A percentile compares a stretch with the other conserved stretches of the same genome.
These are phyloP conservation scores for Cyanistes caeruleus DNA, from an alignment of 2,113 vertebrate species.

Conservation along the genomic window DNA sequence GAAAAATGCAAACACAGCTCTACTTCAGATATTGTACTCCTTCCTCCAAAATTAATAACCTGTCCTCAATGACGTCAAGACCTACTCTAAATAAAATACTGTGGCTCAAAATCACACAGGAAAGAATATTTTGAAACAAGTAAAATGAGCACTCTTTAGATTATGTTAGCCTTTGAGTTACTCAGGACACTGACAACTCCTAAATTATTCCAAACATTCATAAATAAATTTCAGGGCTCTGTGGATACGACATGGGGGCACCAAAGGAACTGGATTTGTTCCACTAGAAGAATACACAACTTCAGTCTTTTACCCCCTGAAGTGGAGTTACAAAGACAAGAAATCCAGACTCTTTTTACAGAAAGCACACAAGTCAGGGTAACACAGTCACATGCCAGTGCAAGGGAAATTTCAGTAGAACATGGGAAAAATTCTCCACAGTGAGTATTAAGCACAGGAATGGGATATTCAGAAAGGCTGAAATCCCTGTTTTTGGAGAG, in stretches of 20 bases:
- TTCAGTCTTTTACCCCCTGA: not conserved
- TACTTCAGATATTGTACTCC: not conserved
- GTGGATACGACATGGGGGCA: not conserved
- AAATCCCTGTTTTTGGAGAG: not conserved
- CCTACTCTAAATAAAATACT: not conserved
- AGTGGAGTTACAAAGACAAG: not conserved
- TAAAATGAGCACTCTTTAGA: not conserved
- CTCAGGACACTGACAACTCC: not conserved
- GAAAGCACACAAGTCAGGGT: not conserved
- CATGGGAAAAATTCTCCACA: not conserved
- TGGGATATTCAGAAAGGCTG: not conserved
- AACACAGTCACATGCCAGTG: not conserved
- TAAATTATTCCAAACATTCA: not conserved
- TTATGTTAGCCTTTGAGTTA: not conserved
- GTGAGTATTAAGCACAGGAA: not conserved
- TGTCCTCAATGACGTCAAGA: not conserved
- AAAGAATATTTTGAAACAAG: not conserved
- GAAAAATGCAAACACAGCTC: not conserved
- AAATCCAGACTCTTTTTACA: not conserved
- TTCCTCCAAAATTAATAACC: not conserved
- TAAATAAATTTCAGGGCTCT: not conserved
- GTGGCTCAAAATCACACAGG: not conserved
- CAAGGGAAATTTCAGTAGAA: not conserved
- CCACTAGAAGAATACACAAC: not conserved
- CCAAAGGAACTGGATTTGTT: not conserved